phyloP scores from a whole-genome alignment of 2,888 invertebrate genomes.

The Busseola fusca region DNA sequence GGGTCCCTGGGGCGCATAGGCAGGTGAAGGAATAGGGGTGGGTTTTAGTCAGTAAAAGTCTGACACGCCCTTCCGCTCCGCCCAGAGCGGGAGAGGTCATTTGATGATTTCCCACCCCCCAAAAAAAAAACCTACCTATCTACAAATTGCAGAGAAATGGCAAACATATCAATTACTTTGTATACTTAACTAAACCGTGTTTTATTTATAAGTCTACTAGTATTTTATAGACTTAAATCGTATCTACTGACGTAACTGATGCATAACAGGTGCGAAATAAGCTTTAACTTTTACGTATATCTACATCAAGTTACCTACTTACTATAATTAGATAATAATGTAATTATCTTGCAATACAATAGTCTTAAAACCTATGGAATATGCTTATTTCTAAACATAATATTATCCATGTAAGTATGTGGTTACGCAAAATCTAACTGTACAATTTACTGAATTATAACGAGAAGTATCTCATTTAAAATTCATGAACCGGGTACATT shows the following conservation, averaged over 20 bases:
- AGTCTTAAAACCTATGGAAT: conserved; percentile 25
- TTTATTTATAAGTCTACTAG: neutral
- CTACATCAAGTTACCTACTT: conserved; percentile 25
- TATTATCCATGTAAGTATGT: conserved; percentile 18
- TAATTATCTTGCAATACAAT: conserved; percentile 22
- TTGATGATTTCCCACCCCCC: no score
- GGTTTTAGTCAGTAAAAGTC: no score
- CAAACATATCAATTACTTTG: neutral
- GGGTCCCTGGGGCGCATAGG: no score
- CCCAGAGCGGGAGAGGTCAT: no score
- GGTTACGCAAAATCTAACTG: conserved; percentile 35
- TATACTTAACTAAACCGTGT: neutral
- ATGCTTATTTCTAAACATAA: conserved; percentile 40
- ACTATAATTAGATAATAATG: conserved; percentile 17
- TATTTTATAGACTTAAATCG: conserved; percentile 11
- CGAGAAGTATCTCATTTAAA: conserved; percentile 21
- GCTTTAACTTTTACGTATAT: conserved; percentile 46
- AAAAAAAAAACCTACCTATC: no score
- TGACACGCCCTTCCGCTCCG: no score
- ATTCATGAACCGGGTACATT: conserved; percentile 21
- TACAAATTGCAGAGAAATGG: conserved; percentile 19
- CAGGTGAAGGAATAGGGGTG: no score
- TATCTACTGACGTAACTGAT: conserved; percentile 3
- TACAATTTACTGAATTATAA: conserved; percentile 30
- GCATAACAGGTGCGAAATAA: conserved; percentile 12